These are phyloP conservation scores for Geococcyx californianus DNA, from an alignment of 2,113 vertebrate species.

Conservation along the genomic window DNA sequence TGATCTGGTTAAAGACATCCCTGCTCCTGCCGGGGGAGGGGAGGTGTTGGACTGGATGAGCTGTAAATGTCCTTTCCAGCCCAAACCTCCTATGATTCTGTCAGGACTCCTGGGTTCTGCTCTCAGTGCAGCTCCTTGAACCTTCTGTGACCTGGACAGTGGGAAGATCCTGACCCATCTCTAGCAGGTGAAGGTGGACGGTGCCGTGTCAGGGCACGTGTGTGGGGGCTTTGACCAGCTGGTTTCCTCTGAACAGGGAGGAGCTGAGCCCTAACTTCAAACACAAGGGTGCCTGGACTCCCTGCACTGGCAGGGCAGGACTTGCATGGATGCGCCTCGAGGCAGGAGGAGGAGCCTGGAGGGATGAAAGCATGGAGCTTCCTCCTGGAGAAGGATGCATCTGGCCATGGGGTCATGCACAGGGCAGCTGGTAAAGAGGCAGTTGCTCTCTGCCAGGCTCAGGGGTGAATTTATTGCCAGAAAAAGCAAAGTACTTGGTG, in stretches of 20 bases:
- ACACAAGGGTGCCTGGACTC: background rate
- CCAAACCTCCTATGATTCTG: too few relatives aligned
- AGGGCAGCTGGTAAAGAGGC: background rate
- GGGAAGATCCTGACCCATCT: background rate
- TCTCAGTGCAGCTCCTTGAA: too few relatives aligned
- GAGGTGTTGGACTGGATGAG: too few relatives aligned
- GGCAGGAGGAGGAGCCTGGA: background rate
- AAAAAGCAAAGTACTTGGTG: background rate
- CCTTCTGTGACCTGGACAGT: rapidly evolving
- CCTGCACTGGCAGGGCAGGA: background rate
- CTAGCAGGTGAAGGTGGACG: background rate
- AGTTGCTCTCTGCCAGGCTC: background rate
- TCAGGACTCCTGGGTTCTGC: background rate
- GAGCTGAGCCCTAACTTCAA: background rate
- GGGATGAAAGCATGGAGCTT: background rate
- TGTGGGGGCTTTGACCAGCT: background rate
- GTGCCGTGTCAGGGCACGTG: background rate
- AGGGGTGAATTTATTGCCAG: background rate
- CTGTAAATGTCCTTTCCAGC: too few relatives aligned
- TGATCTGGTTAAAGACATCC: too few relatives aligned
- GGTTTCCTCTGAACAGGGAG: background rate
- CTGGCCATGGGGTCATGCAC: background rate
- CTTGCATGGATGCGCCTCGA: background rate
- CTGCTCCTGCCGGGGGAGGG: too few relatives aligned
- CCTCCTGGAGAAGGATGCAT: background rate